A percentile compares a stretch with the other conserved stretches of the same genome.
Evolutionary conservation across 53 echinoderm and acorn worm species (phyloP).

Genomic region (Crossaster papposus): DNA sequence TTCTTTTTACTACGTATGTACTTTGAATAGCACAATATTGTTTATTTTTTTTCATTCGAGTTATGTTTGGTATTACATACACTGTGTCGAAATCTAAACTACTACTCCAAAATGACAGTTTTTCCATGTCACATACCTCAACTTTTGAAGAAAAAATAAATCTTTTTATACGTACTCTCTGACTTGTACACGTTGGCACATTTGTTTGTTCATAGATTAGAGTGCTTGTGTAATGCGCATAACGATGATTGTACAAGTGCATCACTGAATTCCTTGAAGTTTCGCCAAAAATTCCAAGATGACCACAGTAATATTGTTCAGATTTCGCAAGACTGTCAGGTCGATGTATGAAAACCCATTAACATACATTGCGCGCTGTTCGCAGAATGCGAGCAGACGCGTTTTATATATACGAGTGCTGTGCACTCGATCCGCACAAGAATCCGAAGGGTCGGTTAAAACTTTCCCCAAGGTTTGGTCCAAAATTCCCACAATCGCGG

Average conservation of each 20-base stretch:
- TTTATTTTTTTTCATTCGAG: background rate
- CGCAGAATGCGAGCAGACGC: too few species aligned
- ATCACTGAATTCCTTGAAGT: background rate
- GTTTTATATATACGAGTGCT: too few species aligned
- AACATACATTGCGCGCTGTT: too few species aligned
- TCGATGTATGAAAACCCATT: too few species aligned
- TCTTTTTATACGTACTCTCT: background rate
- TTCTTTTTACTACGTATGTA: background rate
- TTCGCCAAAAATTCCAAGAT: too few species aligned
- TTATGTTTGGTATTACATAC: too few species aligned
- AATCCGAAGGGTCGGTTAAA: background rate
- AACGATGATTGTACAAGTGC: background rate
- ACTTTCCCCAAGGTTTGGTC: background rate
- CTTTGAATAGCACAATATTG: background rate
- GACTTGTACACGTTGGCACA: background rate
- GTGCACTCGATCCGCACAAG: too few species aligned
- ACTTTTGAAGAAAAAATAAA: background rate
- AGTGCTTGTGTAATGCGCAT: background rate
- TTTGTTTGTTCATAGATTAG: background rate
- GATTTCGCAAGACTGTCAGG: too few species aligned
- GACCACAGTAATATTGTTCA: too few species aligned
- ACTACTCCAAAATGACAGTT: too few species aligned
- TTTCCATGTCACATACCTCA: background rate
- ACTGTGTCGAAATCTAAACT: too few species aligned
- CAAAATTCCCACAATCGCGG: background rate